Evolutionary conservation across 2,888 invertebrate genomes (phyloP), one percentile per base, ranked within the genome.

Genomic region (Cheilosia grossa): DNA sequence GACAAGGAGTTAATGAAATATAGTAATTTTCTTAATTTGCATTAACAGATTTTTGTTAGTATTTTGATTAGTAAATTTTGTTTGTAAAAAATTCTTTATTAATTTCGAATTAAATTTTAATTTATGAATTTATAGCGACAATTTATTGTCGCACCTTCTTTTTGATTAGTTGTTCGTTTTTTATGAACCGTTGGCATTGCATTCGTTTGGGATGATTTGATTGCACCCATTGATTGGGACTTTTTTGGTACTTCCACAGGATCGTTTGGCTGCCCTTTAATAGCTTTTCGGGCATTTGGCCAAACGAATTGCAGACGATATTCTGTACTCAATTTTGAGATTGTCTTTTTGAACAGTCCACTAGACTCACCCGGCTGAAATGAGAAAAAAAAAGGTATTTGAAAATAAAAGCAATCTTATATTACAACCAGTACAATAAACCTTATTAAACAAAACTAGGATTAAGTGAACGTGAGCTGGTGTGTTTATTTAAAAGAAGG

Each of bases 231-330:
- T 89, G 96, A 96, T 92, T 97, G 94, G 89, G 97, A 97, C 93
- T 97, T 97, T 92, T 96, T 93, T 27, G 97, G 97, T 87, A 92
- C 91, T 87, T 92, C 92, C 49, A 93, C 92, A 87, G 92, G 92
- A 89, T 94, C 94, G 90, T 94, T 93, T 88, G 93, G 92, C 89
- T 91, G 92, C 91, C 92, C 92, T 89, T 90, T 91, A 88, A 91
- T 90, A 81, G 87, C 79, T 89, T 90, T 91, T 89, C 91, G 92
- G 89, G 91, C 92, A 91, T 93, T 93, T 87, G 97, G 97, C 97
- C 97, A 97, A 89, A 97, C 97, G 93, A 96, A 97, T 93, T 97
- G 97, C 92, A 97, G 94, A 89, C 96, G 95, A 93, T 97, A 97
- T 93, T 97, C 97, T 89, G 97, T 96, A 93, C 96, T 95, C 92